phyloP scores from a whole-genome alignment of 2,888 invertebrate genomes.

The Conus canariensis region DNA sequence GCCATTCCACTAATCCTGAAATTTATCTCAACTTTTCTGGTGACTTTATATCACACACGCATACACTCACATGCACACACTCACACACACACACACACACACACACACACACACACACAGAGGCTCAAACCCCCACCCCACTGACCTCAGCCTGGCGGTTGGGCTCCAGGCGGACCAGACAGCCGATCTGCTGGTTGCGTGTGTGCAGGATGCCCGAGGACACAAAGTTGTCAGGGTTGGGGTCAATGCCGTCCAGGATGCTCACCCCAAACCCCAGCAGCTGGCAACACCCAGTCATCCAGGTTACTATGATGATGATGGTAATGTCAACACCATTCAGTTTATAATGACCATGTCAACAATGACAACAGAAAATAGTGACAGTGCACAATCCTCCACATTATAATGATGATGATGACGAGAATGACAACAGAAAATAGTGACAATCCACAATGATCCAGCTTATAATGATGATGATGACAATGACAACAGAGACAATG shows the following conservation, averaged over 20 bases:
- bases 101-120: neutral
- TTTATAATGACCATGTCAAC: too few relatives aligned
- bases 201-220: slow-evolving; percentile 99
- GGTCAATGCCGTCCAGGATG: slow-evolving; percentile 93
- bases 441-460: too few relatives aligned
- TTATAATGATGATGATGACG: neutral
- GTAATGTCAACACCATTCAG: too few relatives aligned
- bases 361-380: neutral
- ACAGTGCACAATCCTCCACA: neutral
- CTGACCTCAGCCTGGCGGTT: slow-evolving; percentile 97
- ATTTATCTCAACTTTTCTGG: too few relatives aligned
- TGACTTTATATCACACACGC: too few relatives aligned
- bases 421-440: too few relatives aligned
- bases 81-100: neutral
- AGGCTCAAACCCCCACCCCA: neutral
- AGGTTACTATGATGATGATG: too few relatives aligned
- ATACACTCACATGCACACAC: too few relatives aligned
- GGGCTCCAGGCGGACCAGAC: slow-evolving; percentile 97
- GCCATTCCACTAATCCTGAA: too few relatives aligned
- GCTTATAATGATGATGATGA: neutral
- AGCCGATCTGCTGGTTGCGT: slow-evolving; percentile 95
- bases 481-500: neutral
- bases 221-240: slow-evolving; percentile 99
- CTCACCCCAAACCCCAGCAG: slow-evolving; percentile 95
- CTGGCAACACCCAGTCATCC: slow-evolving; percentile 62